Evolutionary conservation across 2,888 invertebrate species (phyloP), one percentile per base, ranked within the genome.

Genomic region (Lasius fuliginosus): DNA sequence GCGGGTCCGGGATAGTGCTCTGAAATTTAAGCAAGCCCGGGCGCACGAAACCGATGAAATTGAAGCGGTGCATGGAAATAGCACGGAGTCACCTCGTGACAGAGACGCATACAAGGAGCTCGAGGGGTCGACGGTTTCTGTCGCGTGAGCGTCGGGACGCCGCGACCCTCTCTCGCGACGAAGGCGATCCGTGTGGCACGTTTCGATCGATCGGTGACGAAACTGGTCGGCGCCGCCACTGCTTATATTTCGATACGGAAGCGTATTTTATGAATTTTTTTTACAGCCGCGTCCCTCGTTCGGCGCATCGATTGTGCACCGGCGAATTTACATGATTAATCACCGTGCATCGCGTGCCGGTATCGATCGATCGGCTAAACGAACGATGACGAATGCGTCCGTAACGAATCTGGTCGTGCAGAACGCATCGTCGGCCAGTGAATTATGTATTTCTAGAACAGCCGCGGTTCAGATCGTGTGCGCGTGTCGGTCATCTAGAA

Each of bases 31-130:
- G 87, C 85, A 85, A 87, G 71, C 87, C 75, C 58, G 56, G 82
- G 82, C 77, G 73, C 85, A 86, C 87, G 88, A 79, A 85, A 89
- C 88, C 87, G 75, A 85, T 88, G 86, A 87, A 90, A 90, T 90
- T 90, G 90, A 90, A 90, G 88, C 88, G 86, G 88, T 84, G 90
- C 90, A 82, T 89, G 87, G 87, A 89, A 89, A 89, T 87, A 83
- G 86, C 85, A 23, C 0, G 89, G 89, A 86, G 90, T 86, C 86
- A 89, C 71, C 53, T 84, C 82, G 87, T 90, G 90, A 90, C 90
- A 87, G 87, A 89, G 87, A 90, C 89, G 85, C 86, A 85, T 85
- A 88, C 71, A 85, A 42, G 56, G 42, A 68, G 18, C n/a, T 56
- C 49, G 49, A 53, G 15, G 46, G 67, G 73, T 12, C 9, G 77